Evolutionary conservation across 2,113 vertebrate species (phyloP).

Genomic region (Cettia cetti): DNA sequence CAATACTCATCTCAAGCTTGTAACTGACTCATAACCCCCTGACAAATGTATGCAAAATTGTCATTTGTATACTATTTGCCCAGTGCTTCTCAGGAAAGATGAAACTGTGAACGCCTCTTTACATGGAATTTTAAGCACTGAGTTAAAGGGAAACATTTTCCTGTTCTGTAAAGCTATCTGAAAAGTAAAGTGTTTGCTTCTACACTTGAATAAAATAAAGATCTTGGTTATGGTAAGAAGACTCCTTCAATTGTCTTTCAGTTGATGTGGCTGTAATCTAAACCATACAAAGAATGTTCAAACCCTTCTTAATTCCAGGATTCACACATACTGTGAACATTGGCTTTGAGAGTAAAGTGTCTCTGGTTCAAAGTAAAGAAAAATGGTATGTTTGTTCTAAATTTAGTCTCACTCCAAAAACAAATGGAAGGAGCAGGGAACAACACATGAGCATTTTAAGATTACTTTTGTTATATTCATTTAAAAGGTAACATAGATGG

Average conservation of each 20-base stretch:
- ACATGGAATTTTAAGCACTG: not conserved
- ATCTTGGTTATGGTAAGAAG: not conserved
- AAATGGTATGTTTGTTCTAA: not conserved
- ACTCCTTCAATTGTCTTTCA: not conserved
- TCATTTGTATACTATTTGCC: not conserved
- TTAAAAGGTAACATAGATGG: not conserved
- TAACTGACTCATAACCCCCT: not conserved
- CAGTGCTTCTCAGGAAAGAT: not conserved
- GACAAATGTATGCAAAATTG: not conserved
- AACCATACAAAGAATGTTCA: not conserved
- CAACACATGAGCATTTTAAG: not conserved
- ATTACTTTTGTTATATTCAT: not conserved
- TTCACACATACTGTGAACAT: not conserved
- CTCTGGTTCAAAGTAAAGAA: not conserved
- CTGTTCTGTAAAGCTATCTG: not conserved
- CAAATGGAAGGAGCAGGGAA: not conserved
- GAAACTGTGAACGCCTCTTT: not conserved
- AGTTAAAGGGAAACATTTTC: not conserved
- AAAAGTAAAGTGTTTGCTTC: not conserved
- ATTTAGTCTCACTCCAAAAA: not conserved
- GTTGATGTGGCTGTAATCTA: not conserved
- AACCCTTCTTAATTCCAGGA: not conserved
- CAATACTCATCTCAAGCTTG: not conserved
- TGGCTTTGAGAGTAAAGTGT: not conserved
- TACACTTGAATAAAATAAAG: not conserved